Percentiles rank a stretch among this genome's conserved stretches.
These are phyloP conservation scores for Enteromius unitaeniatus DNA, from an alignment of 2,797 vertebrate genomes.

Conservation along the genomic window DNA sequence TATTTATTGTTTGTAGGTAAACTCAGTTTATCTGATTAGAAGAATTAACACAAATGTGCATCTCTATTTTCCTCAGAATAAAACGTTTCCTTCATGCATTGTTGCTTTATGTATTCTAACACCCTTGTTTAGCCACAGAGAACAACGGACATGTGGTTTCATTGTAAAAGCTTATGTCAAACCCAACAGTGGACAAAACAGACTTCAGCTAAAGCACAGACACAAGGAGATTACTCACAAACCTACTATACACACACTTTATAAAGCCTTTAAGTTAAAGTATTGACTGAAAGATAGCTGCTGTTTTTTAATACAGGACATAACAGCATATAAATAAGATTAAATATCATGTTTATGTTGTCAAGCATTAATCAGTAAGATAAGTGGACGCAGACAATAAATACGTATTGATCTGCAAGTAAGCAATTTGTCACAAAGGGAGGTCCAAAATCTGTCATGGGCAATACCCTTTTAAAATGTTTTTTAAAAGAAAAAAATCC, in stretches of 20 bases:
- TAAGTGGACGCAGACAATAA: background rate
- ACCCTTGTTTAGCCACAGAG: background rate
- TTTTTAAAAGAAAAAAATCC: background rate
- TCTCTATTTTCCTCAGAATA: background rate
- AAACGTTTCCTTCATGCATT: background rate
- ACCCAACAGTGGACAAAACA: background rate
- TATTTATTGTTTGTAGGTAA: background rate
- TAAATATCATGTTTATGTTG: background rate
- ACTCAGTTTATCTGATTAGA: background rate
- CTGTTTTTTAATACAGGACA: background rate
- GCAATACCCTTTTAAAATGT: background rate
- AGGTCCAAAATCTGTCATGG: background rate
- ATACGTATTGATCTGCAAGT: background rate
- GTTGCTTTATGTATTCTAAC: background rate
- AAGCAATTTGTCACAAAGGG: background rate
- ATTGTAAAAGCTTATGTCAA: background rate
- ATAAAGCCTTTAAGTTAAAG: background rate
- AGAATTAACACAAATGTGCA: background rate
- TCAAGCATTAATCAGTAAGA: background rate
- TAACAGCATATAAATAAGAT: background rate
- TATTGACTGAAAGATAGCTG: background rate
- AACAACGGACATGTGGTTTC: background rate
- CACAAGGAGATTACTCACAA: background rate
- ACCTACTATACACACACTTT: background rate
- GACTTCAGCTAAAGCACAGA: background rate